Evolutionary conservation across 2,797 vertebrate genomes (phyloP).

Genomic region (Takifugu rubripes): DNA sequence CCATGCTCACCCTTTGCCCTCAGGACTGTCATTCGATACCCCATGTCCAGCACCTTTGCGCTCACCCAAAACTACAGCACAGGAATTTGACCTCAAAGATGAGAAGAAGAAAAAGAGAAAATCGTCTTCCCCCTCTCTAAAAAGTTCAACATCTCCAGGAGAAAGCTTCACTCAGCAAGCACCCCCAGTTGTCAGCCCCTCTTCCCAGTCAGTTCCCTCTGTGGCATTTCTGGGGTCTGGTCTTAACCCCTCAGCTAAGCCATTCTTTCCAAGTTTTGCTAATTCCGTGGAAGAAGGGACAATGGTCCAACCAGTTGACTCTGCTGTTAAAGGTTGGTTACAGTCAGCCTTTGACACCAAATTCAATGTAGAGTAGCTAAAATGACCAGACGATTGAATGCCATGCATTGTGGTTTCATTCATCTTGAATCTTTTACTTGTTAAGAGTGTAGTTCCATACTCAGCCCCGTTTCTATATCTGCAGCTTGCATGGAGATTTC

Average conservation of each 20-base stretch:
- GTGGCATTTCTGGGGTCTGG: slow-evolving; percentile 52
- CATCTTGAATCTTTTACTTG: slow-evolving; percentile 13
- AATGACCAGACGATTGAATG: slow-evolving; percentile 7
- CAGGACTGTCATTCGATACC: slow-evolving; percentile 56
- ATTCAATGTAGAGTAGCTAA: slow-evolving; percentile 19
- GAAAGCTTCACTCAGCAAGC: slow-evolving; percentile 41
- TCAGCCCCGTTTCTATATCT: slow-evolving; percentile 6
- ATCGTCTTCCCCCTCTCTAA: slow-evolving; percentile 62
- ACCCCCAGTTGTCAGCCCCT: slow-evolving; percentile 44
- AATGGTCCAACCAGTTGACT: slow-evolving; percentile 37
- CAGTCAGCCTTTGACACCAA: slow-evolving; percentile 45
- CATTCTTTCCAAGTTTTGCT: slow-evolving; percentile 78
- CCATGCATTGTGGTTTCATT: slow-evolving; percentile 38
- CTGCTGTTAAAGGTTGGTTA: slow-evolving; percentile 77
- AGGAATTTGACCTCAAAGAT: slow-evolving; percentile 55
- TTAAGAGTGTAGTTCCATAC: slow-evolving; percentile 6
- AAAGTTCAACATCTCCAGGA: slow-evolving; percentile 66
- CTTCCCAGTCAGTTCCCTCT: slow-evolving; percentile 25
- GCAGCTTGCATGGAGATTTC: slow-evolving; percentile 61
- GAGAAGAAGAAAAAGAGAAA: slow-evolving; percentile 59
- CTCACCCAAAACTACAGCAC: slow-evolving; percentile 69
- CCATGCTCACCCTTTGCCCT: slow-evolving; percentile 24
- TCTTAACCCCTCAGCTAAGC: slow-evolving; percentile 78
- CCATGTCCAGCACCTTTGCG: slow-evolving; percentile 62
- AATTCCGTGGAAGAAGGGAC: slow-evolving; percentile 62